Percentiles rank a stretch among this genome's conserved stretches.
These are phyloP conservation scores for Thereuonema tuberculata DNA, from an alignment of 1,140 invertebrate genomes.

Conservation along the genomic window DNA sequence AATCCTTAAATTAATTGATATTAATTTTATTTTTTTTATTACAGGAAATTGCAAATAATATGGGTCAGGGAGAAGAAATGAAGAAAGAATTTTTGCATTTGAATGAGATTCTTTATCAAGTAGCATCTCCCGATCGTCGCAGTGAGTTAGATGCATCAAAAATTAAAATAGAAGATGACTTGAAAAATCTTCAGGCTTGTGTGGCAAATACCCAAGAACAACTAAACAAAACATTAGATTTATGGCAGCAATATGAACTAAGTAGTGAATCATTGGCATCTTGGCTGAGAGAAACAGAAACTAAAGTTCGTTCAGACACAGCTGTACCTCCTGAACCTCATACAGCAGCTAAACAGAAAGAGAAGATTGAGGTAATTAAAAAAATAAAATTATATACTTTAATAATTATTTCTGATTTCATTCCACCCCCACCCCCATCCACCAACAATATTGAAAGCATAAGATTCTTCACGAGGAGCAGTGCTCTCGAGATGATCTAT, in stretches of 20 bases:
- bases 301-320: slow-evolving; percentile 55
- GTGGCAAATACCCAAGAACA: not conserved
- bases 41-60: slow-evolving; percentile 52
- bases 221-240: not conserved
- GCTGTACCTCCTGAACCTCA: slow-evolving; percentile 18
- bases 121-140: not conserved
- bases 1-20: too few relatives aligned
- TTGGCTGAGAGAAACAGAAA: slow-evolving; percentile 79
- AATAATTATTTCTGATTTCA: too few relatives aligned
- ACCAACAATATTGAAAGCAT: too few relatives aligned
- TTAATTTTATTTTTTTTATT: slow-evolving; percentile 1
- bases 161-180: not conserved
- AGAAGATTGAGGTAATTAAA: not conserved
- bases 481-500: too few relatives aligned
- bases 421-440: too few relatives aligned
- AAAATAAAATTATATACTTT: too few relatives aligned
- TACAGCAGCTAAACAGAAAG: not conserved
- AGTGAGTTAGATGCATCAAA: not conserved
- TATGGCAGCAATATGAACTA: slow-evolving; percentile 63
- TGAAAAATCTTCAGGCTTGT: not conserved
- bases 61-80: slow-evolving; percentile 33
- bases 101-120: not conserved
- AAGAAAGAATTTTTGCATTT: not conserved
- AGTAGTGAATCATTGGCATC: slow-evolving; percentile 56
- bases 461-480: too few relatives aligned